Conservation (phyloP, 2,113 vertebrate genomes). For the Alosa alosa region DNA sequence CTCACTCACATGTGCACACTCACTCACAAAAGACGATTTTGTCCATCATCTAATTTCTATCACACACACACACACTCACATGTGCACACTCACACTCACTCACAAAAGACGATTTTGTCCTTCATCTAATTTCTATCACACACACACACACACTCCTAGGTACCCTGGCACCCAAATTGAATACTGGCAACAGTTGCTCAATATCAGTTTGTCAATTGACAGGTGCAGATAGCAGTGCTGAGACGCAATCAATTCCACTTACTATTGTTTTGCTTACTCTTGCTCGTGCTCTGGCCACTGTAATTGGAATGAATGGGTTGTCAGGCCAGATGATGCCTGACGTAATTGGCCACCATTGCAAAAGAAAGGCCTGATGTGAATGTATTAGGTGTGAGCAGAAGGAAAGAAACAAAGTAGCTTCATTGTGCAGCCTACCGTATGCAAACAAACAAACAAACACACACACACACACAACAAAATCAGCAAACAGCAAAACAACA, state of each 20-base stretch:
- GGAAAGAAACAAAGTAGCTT: constrained; percentile 42
- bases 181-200: constrained; percentile 28
- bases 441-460: too few species aligned
- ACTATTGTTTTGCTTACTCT: constrained; percentile 54
- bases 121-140: too few species aligned
- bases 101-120: not conserved
- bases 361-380: constrained; percentile 43
- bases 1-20: too few species aligned
- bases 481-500: too few species aligned
- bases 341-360: constrained; percentile 53
- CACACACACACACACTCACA: not conserved
- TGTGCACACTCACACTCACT: not conserved
- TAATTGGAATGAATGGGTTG: constrained; percentile 75
- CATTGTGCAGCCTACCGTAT: constrained; percentile 32
- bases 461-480: too few species aligned
- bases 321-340: constrained; percentile 63
- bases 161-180: constrained; percentile 12
- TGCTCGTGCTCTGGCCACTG: constrained; percentile 54
- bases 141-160: constrained; percentile 1
- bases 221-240: constrained; percentile 53
- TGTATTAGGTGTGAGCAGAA: constrained; percentile 44
- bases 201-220: constrained; percentile 57
- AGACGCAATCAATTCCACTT: constrained; percentile 72
- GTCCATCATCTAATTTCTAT: too few species aligned
- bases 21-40: too few species aligned